Conservation (phyloP, 2,113 vertebrate species). For the Alosa alosa region DNA sequence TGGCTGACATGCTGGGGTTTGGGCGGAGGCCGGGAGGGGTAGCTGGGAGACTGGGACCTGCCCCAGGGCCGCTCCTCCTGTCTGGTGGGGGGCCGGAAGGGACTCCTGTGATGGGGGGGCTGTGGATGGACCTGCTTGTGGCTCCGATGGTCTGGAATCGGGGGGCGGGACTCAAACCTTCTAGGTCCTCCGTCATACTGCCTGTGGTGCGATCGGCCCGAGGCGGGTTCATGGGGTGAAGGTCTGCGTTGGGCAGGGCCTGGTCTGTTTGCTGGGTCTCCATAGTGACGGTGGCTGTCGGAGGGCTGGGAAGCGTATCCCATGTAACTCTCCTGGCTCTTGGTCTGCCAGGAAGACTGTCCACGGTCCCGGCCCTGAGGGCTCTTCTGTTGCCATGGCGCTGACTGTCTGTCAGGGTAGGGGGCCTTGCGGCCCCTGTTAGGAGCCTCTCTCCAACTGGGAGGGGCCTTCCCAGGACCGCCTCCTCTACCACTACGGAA, state of each 20-base stretch:
- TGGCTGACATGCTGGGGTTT: not conserved
- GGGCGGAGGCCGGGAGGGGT: not conserved
- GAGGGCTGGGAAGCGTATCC: slow-evolving; percentile 57
- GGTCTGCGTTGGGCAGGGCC: slow-evolving; percentile 56
- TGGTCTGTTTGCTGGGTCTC: slow-evolving; percentile 58
- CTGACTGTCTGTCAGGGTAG: slow-evolving; percentile 55
- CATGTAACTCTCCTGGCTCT: slow-evolving; percentile 64
- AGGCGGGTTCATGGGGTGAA: not conserved
- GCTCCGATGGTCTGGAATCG: not conserved
- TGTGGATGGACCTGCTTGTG: not conserved
- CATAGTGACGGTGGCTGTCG: slow-evolving; percentile 64
- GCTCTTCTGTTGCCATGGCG: not conserved
- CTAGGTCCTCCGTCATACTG: slow-evolving; percentile 13
- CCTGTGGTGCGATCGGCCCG: not conserved
- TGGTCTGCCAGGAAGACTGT: slow-evolving; percentile 64
- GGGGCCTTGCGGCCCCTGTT: slow-evolving; percentile 61
- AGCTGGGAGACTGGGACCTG: not conserved
- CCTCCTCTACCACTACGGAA: not conserved
- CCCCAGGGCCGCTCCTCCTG: slow-evolving; percentile 50
- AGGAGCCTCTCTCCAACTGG: slow-evolving; percentile 64
- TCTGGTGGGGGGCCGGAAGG: slow-evolving; percentile 54
- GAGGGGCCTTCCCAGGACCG: slow-evolving; percentile 48
- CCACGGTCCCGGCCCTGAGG: slow-evolving; percentile 63
- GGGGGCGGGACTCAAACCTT: not conserved
- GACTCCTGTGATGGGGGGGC: not conserved